Base-by-base conservation (phyloP, 2,797 vertebrate species). In the Danio jaintianensis region DNA sequence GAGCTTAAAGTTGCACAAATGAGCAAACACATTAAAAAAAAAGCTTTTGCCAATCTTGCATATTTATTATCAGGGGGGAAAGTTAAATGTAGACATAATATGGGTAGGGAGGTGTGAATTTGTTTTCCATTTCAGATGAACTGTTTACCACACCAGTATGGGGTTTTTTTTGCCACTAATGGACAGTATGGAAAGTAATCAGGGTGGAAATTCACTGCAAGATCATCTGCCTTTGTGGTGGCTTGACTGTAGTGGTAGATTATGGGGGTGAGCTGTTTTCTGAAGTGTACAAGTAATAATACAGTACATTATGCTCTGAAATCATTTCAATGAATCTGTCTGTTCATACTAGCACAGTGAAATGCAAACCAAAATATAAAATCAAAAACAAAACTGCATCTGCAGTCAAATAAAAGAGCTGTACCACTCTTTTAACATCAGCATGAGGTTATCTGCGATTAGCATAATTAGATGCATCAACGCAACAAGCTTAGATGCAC, bases 141-240 rank as follows among this genome's bases (percentile, higher is more conserved):
- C 29, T 22, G n/a, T 38, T 67, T 45, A 45, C 75, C 40, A 36
- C 52, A 47, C 7, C 15, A 55, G 10, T 3, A 10, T 36, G 63
- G 78, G 47, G 59, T n/a, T n/a, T n/a, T n/a, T n/a, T n/a, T n/a
- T n/a, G 40, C 5, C 4, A 71, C 36, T 10, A 71, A 45, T 62
- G 47, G 56, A 50, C 67, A 22, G 18, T 53, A 43, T 63, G 56
- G 56, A 79, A 70, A 63, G 29, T 70, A 12, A 52, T 36, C 56
- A 52, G 47, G 9, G 6, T 36, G 18, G 67, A 70, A 62, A 79
- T 79, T 61, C 11, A 64, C 18, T 53, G 55, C 67, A 16, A 56
- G 40, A 68, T 43, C 15, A 4, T 29, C 16, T 61, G 53, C 47
- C 12, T 48, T 52, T 50, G 18, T 61, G 11, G 18, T 53, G 56